Percentiles rank a stretch among this genome's conserved stretches.
Conservation (phyloP, 2,888 invertebrate species). For the Xylophagus ater region DNA sequence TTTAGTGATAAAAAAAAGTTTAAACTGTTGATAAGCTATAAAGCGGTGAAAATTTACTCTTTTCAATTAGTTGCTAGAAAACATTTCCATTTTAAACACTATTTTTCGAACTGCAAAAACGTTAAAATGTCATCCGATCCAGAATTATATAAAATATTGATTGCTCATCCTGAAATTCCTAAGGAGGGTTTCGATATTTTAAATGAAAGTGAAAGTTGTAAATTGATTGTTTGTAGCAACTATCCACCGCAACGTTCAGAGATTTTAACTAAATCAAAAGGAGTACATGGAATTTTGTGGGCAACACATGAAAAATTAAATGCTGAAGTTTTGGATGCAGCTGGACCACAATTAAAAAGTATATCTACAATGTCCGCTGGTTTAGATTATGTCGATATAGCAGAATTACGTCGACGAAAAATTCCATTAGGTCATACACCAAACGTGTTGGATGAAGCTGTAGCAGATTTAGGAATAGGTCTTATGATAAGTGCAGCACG, state of each 20-base stretch:
- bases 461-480: conserved; percentile 66
- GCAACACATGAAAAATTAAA: conserved; percentile 14
- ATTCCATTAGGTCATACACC: conserved; percentile 66
- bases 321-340: conserved; percentile 14
- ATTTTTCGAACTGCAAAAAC: no score
- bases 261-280: conserved; percentile 15
- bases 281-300: conserved; percentile 19
- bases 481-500: conserved; percentile 59
- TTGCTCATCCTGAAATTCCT: conserved; percentile 54
- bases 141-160: conserved; percentile 54
- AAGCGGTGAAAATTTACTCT: no score
- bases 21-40: no score
- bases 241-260: conserved; percentile 11
- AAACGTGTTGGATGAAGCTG: conserved; percentile 54
- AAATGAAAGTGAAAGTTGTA: conserved; percentile 50
- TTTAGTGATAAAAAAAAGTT: no score
- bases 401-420: conserved; percentile 50
- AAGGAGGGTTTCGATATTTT: conserved; percentile 48
- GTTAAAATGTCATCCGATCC: no score
- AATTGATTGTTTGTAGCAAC: conserved; percentile 13
- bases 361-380: conserved; percentile 72
- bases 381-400: conserved; percentile 62
- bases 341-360: conserved; percentile 51
- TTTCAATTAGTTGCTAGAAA: not conserved
- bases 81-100: no score